phyloP scores from a whole-genome alignment of 2,888 invertebrate species.

The Drosophila ezoana region DNA sequence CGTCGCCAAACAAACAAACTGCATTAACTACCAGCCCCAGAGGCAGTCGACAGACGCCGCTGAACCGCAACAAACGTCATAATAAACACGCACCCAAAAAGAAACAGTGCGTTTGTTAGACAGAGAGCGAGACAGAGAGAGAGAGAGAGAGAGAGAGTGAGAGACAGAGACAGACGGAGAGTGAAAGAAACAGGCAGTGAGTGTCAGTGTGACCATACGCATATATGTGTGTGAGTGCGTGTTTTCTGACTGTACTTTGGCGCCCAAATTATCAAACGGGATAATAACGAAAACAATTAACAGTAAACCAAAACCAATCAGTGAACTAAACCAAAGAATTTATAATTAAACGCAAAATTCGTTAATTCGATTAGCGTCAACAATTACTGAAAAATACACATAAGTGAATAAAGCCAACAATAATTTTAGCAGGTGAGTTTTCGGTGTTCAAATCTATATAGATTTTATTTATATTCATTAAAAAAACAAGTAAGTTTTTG shows the following conservation, averaged over 20 bases:
- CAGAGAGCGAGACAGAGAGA: background rate
- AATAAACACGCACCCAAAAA: constrained; percentile 39
- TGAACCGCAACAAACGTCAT: constrained; percentile 56
- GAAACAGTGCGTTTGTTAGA: background rate
- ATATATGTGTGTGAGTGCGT: constrained; percentile 4
- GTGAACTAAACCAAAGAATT: constrained; percentile 52
- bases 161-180: constrained; percentile 3
- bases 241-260: constrained; percentile 69
- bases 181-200: constrained; percentile 2
- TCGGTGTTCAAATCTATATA: background rate
- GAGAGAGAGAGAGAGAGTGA: background rate
- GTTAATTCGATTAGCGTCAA: constrained; percentile 41
- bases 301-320: constrained; percentile 52
- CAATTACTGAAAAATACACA: constrained; percentile 30
- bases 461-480: too few relatives aligned
- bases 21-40: constrained; percentile 50
- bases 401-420: constrained; percentile 30
- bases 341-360: constrained; percentile 48
- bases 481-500: too few relatives aligned
- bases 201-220: background rate
- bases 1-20: constrained; percentile 44
- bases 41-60: constrained; percentile 40
- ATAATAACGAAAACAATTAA: constrained; percentile 51
- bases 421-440: constrained; percentile 37
- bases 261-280: constrained; percentile 56